Conservation (phyloP, 2,113 vertebrate species). For the Zosterops borbonicus region DNA sequence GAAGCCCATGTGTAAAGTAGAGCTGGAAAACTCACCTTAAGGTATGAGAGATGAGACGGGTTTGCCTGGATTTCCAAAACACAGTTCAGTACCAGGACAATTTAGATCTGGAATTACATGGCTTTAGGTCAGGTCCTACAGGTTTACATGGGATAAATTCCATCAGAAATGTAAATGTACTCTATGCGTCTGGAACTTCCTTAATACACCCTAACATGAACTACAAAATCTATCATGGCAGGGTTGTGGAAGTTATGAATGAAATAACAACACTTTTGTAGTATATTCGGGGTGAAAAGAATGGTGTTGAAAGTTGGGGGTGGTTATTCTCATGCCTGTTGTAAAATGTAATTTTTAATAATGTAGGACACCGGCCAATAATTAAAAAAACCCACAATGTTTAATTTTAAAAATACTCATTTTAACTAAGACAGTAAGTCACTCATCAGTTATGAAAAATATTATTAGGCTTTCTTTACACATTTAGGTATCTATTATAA, state of each 20-base stretch:
- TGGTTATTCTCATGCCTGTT: not conserved
- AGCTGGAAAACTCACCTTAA: not conserved
- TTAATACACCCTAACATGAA: not conserved
- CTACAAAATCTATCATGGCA: not conserved
- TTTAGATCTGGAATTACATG: not conserved
- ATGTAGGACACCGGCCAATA: not conserved
- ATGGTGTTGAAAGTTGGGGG: not conserved
- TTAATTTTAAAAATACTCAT: conserved; percentile 45
- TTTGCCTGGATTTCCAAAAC: not conserved
- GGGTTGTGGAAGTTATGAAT: not conserved
- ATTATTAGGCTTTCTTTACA: conserved; percentile 20
- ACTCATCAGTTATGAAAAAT: conserved; percentile 47
- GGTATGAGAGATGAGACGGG: not conserved
- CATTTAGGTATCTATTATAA: conserved; percentile 44
- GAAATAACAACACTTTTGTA: not conserved
- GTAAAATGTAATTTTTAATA: conserved; percentile 22
- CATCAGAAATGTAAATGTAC: not conserved
- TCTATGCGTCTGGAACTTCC: not conserved
- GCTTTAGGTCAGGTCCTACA: not conserved
- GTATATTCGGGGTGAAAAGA: not conserved
- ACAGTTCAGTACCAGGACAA: not conserved
- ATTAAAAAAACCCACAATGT: not conserved
- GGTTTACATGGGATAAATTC: not conserved
- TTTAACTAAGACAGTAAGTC: conserved; percentile 43
- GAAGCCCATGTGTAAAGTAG: not conserved